These are phyloP conservation scores for Anthophora plumipes DNA, from an alignment of 2,888 invertebrate species.

Conservation along the genomic window DNA sequence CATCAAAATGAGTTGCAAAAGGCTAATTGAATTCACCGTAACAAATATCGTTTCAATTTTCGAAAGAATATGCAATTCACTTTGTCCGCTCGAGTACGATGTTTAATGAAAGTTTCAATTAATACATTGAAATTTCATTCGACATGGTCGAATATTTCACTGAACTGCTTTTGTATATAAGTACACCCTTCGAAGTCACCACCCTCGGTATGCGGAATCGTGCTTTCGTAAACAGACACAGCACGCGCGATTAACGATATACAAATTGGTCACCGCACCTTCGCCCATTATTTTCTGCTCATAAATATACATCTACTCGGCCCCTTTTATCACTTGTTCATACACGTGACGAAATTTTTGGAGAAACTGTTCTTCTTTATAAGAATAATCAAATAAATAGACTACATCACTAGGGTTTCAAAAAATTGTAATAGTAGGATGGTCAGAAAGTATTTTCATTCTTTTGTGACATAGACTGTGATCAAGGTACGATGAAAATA, in stretches of 20 bases:
- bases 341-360: too few species aligned
- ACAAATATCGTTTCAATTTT: background rate
- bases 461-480: too few species aligned
- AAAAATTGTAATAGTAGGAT: too few species aligned
- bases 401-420: too few species aligned
- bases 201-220: background rate
- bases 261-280: conserved; percentile 2
- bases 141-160: background rate
- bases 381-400: too few species aligned
- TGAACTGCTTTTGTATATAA: background rate
- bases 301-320: too few species aligned
- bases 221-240: conserved; percentile 21
- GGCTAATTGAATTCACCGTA: background rate
- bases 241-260: conserved; percentile 27
- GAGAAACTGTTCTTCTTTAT: too few species aligned
- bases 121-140: background rate
- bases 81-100: background rate
- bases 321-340: too few species aligned
- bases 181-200: background rate
- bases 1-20: background rate
- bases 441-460: too few species aligned
- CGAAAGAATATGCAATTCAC: background rate
- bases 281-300: conserved; percentile 4
- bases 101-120: conserved; percentile 14
- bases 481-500: too few species aligned